Evolutionary conservation across 2,888 invertebrate species (phyloP), one percentile per base, ranked within the genome.

Genomic region (Thymelicus lineola): DNA sequence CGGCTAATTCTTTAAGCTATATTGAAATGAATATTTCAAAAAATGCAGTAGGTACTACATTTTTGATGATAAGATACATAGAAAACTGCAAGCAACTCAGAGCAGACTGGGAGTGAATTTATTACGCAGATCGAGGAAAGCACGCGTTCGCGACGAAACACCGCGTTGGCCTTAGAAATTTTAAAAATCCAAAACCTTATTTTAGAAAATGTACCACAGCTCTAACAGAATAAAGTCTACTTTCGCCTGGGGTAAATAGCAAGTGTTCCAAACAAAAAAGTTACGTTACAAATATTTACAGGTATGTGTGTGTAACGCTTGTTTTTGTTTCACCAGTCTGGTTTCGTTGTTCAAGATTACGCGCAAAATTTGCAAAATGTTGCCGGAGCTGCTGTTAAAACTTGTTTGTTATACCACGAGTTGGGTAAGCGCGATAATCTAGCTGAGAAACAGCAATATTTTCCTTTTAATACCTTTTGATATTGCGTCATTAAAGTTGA

Each of bases 311-410:
- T 63, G 67, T 68, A 48, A 68, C 62, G 63, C 63, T 57, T 53
- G 69, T 70, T 70, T 69, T 70, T 70, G 64, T 70, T 64, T 64
- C 9, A 35, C 53, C 48, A 58, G 69, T 70, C 63, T 70, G 69
- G 59, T 50, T 70, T 45, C 59, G 63, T 69, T 69, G 69, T 70
- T 70, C 42, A 70, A 64, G 63, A 70, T 70, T 64, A 70, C 69
- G 58, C 63, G 69, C 58, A 70, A 70, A 64, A 59, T 70, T 70
- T 70, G 58, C 59, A 70, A 70, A 69, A 70, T 69, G 69, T 38
- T 63, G 63, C 69, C 59, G n/a, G 28, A 48, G 42, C 28, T 42
- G 50, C 55, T 55, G 48, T 50, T 42, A 59, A 70, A 70, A 60
- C 42, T 70, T 65, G 64, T 64, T 70, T 64, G 63, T 68, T 61